Conservation (phyloP, 2,113 vertebrate species). For the Sula dactylatra region DNA sequence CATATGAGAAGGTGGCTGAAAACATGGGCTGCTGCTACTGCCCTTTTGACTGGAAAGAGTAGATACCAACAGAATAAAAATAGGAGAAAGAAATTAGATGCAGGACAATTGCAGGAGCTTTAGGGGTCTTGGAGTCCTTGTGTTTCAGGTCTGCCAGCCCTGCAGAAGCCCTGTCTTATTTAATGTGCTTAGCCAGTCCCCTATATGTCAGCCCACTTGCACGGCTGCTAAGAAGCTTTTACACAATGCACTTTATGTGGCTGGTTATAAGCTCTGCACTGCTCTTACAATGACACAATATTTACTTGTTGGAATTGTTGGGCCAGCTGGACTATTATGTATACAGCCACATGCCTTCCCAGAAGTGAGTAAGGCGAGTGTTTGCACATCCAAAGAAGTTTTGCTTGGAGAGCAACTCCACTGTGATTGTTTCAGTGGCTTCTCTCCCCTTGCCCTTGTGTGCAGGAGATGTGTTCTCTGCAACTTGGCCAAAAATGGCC, state of each 20-base stretch:
- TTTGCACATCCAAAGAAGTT: neutral
- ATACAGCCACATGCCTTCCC: fast-evolving
- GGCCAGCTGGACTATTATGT: neutral
- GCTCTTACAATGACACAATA: neutral
- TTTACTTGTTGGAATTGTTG: neutral
- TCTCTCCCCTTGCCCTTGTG: neutral
- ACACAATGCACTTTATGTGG: fast-evolving
- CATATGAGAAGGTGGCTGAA: neutral
- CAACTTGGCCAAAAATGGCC: neutral
- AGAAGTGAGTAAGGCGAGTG: neutral
- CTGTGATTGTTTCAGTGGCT: neutral
- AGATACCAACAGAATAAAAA: neutral
- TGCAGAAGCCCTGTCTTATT: neutral
- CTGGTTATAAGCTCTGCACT: neutral
- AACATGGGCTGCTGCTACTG: neutral
- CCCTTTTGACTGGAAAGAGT: neutral
- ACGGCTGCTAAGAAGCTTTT: neutral
- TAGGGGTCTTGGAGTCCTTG: neutral
- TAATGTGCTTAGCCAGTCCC: neutral
- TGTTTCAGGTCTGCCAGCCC: neutral
- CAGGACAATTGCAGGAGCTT: neutral
- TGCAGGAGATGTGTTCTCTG: neutral
- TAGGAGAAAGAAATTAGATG: neutral
- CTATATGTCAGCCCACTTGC: neutral
- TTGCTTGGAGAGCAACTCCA: neutral